Percentiles rank a stretch among this genome's conserved stretches.
These are phyloP conservation scores for Tupaia chinensis DNA, from an alignment of 2,113 vertebrate species.

Conservation along the genomic window DNA sequence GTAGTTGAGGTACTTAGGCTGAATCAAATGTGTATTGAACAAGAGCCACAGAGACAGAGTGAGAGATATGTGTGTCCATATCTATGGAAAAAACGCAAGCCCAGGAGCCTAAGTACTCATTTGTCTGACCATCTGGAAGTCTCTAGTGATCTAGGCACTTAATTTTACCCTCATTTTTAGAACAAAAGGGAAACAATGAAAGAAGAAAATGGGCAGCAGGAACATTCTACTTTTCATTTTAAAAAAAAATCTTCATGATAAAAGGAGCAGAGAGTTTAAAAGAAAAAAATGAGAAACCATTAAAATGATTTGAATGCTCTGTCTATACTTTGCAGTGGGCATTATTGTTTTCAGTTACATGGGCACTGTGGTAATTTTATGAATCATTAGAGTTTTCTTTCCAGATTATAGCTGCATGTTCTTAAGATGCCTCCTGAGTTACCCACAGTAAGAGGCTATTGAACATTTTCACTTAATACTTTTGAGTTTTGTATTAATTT, in stretches of 20 bases:
- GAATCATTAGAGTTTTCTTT: constrained; percentile 79
- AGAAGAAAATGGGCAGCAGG: constrained; percentile 77
- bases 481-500: constrained; percentile 67
- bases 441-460: constrained; percentile 33
- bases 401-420: constrained; percentile 66
- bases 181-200: constrained; percentile 79
- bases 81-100: constrained; percentile 1
- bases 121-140: constrained; percentile 82
- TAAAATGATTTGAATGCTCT: constrained; percentile 72
- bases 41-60: constrained; percentile 6
- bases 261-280: constrained; percentile 72
- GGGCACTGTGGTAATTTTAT: constrained; percentile 72
- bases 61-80: neutral
- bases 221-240: constrained; percentile 76
- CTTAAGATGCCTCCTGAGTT: constrained; percentile 50
- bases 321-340: constrained; percentile 18
- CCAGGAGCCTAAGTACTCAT: constrained; percentile 21
- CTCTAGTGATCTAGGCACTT: constrained; percentile 75
- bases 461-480: constrained; percentile 61
- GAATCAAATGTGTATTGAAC: constrained; percentile 59
- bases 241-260: constrained; percentile 69
- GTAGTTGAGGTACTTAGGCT: constrained; percentile 53
- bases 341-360: constrained; percentile 74
- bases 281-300: constrained; percentile 69
- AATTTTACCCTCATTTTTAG: constrained; percentile 80